Evolutionary conservation across 2,113 vertebrate genomes (phyloP).

Genomic region (Thermophis baileyi): DNA sequence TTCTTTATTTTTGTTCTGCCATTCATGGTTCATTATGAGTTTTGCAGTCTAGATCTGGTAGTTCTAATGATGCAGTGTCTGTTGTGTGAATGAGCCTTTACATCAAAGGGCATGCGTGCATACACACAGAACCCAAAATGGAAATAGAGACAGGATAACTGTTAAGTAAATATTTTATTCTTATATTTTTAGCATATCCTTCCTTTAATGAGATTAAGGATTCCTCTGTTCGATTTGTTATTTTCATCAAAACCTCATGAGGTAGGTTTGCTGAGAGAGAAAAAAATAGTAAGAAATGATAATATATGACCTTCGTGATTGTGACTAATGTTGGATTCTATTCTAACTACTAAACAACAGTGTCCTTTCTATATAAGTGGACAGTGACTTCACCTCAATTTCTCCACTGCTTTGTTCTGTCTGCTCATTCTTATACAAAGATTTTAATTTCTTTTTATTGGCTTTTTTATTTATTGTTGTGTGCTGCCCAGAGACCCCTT

Average conservation of each 20-base stretch:
- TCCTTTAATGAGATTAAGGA: not conserved
- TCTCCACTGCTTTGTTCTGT: not conserved
- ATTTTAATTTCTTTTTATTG: not conserved
- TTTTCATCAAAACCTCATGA: not conserved
- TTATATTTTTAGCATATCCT: not conserved
- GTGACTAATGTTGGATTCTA: not conserved
- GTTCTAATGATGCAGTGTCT: not conserved
- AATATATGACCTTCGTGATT: not conserved
- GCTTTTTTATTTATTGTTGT: not conserved
- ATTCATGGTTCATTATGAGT: not conserved
- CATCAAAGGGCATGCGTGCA: not conserved
- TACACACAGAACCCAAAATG: not conserved
- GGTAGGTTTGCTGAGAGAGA: not conserved
- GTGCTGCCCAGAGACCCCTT: not conserved
- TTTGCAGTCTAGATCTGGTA: not conserved
- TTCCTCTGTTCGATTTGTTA: not conserved
- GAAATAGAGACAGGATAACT: not conserved
- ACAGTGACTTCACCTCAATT: not conserved
- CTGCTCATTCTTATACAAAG: not conserved
- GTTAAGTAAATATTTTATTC: constrained; percentile 1
- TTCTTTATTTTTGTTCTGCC: not conserved
- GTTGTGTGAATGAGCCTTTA: not conserved
- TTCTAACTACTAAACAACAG: not conserved
- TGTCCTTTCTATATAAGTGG: not conserved
- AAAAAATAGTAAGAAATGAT: not conserved